Evolutionary conservation across 1,140 invertebrate species (phyloP), one percentile per base, ranked within the genome.

Genomic region (Wiebesia pumilae): DNA sequence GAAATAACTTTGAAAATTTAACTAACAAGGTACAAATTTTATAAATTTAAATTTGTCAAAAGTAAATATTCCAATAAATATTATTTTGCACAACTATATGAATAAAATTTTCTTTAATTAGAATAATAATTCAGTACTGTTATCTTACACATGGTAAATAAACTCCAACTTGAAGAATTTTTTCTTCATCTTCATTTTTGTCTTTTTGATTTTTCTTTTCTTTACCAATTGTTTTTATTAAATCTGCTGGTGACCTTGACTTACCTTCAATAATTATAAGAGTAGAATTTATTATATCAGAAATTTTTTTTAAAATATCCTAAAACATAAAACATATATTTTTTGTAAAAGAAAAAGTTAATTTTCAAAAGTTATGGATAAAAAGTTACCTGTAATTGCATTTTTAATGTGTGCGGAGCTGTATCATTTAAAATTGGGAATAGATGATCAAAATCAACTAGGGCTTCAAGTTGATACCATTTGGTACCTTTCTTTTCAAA

Each of bases 391-490:
- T 96, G 95, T 90, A 96, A 94, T 89, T 96, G 95, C 91, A 95
- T 95, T 88, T 95, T 95, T 9, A 96, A 94, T 67, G 95, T 95
- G 87, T 95, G 93, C 40, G 94, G 94, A 90, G 93, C 93, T 89
- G 95, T 93, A 85, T 95, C 94, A 38, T 94, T 93, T 87, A 94
- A 92, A 69, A 96, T 95, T 67, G 95, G 94, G 90, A 96, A 96
- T 54, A 95, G 90, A 89, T 95, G 94, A 92, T 97, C 95, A 90
- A 97, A 95, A 89, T 96, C 95, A 90, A 96, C 94, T 87, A 95
- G 93, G 88, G 96, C 96, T 89, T 97, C 95, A n/a, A 97, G 90
- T 89, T 95, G 94, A 88, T 96, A 94, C 96, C 97, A 97, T 88
- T 95, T 95, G 9, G 94, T 95, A 4, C 92, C 88, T 91, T 95